Conservation (phyloP, 2,113 vertebrate genomes). For the Xiphophorus couchianus region DNA sequence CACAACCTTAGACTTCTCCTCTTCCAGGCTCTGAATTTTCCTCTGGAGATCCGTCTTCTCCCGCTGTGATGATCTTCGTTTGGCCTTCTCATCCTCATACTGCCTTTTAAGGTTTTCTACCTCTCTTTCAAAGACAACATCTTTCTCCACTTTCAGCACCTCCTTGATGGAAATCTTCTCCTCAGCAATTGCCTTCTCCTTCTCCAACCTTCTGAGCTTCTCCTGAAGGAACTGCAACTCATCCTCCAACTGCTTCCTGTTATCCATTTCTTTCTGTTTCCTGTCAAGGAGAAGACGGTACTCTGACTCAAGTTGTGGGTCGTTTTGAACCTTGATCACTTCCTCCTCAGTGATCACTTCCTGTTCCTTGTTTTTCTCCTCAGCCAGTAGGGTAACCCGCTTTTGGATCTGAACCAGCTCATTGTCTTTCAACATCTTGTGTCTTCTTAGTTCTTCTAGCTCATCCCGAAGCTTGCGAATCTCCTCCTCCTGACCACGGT, state of each 20-base stretch:
- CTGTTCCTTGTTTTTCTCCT: slow-evolving; percentile 86
- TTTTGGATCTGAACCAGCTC: slow-evolving; percentile 86
- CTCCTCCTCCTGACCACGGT: slow-evolving; percentile 89
- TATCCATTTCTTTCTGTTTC: slow-evolving; percentile 80
- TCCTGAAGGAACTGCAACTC: slow-evolving; percentile 91
- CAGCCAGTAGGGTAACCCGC: slow-evolving; percentile 84
- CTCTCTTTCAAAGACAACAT: slow-evolving; percentile 86
- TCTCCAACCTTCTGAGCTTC: slow-evolving; percentile 89
- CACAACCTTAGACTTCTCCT: slow-evolving; percentile 90
- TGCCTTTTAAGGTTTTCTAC: slow-evolving; percentile 86
- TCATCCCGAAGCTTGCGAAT: slow-evolving; percentile 88
- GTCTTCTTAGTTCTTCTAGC: slow-evolving; percentile 87
- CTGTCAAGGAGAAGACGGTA: slow-evolving; percentile 84
- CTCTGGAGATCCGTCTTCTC: slow-evolving; percentile 89
- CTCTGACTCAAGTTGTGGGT: slow-evolving; percentile 90
- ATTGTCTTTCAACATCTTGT: slow-evolving; percentile 86
- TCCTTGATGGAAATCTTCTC: slow-evolving; percentile 95
- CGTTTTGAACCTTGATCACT: slow-evolving; percentile 92
- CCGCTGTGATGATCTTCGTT: slow-evolving; percentile 81
- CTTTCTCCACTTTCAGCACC: slow-evolving; percentile 95
- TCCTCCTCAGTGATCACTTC: slow-evolving; percentile 92
- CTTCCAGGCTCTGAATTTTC: slow-evolving; percentile 88
- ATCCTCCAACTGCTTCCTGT: slow-evolving; percentile 87
- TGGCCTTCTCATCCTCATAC: slow-evolving; percentile 89
- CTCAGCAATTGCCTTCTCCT: slow-evolving; percentile 92